Evolutionary conservation across 2,888 invertebrate genomes (phyloP).

Genomic region (Idaea dimidiata): DNA sequence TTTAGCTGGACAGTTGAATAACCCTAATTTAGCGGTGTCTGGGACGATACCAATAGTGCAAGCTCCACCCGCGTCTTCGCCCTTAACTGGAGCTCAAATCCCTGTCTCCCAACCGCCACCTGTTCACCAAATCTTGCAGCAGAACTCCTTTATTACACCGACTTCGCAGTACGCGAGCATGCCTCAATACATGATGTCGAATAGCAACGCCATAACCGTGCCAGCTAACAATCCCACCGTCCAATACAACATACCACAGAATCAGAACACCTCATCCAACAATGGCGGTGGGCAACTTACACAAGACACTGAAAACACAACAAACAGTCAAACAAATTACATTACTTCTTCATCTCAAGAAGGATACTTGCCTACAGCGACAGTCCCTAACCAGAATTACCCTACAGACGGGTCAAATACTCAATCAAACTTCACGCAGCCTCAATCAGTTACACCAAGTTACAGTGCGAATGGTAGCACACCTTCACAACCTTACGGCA

Average conservation of each 20-base stretch:
- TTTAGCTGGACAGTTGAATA: constrained; percentile 58
- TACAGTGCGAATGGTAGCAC: constrained; percentile 52
- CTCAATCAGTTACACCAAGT: constrained; percentile 47
- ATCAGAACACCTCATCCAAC: constrained; percentile 46
- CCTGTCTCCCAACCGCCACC: constrained; percentile 55
- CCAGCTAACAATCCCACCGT: constrained; percentile 55
- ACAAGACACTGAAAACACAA: constrained; percentile 51
- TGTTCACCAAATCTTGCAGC: constrained; percentile 61
- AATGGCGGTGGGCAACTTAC: constrained; percentile 57
- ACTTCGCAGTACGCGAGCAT: constrained; percentile 62
- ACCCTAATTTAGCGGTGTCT: constrained; percentile 51
- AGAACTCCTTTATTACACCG: constrained; percentile 62
- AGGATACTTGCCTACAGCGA: constrained; percentile 47
- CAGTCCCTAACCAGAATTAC: constrained; percentile 49
- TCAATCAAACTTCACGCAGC: constrained; percentile 49
- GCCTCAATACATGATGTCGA: constrained; percentile 68
- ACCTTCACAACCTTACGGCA: constrained; percentile 36
- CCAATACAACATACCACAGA: constrained; percentile 59
- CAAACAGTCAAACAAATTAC: constrained; percentile 61
- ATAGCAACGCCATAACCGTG: constrained; percentile 50
- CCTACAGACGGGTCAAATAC: constrained; percentile 49
- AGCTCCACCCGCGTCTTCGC: constrained; percentile 57
- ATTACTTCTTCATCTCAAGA: constrained; percentile 73
- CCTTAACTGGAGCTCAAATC: constrained; percentile 52
- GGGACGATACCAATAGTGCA: constrained; percentile 70